Base-by-base conservation (phyloP, 2,797 vertebrate genomes). In the Mallotus villosus region DNA sequence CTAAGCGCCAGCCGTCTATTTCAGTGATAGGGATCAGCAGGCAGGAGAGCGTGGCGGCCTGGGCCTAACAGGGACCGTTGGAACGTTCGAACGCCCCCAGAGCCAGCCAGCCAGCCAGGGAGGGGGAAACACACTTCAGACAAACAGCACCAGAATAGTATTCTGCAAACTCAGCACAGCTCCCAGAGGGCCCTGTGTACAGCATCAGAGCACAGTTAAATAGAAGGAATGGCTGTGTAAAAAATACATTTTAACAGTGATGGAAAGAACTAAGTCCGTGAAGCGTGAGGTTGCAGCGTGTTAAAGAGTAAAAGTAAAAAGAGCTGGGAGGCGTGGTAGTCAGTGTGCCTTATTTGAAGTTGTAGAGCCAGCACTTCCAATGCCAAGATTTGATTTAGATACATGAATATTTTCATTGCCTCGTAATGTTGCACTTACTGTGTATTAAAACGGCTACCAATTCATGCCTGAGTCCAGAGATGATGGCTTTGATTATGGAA, bases 1-100 rank as follows among this genome's bases (percentile, higher is more conserved):
- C 90, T 82, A 85, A 90, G 88, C 75, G 68, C 84, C 83, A 86
- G 84, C 78, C 83, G 75, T 82, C 81, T 78, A 74, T 86, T 85
- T 83, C 70, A 72, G 77, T 83, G 90, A 91, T 90, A 90, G 85
- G 81, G 78, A 92, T 92, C 90, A 83, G 84, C 21, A 75, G 81
- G 76, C 70, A 71, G 70, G 80, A 75, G 73, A 78, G 81, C 77
- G 67, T 70, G 58, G 80, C 84, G 77, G 77, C 75, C 79, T 41
- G 16, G 37, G 24, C 41, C 25, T 16, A 22, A 71, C 61, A 53
- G 58, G 73, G 55, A 74, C 75, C 65, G 61, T 16, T 60, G 22
- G 70, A 63, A 57, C 24, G 21, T 16, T 60, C 12, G 70, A 63
- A 57, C 24, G 21, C 68, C 66, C 66, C 41, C 27, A 46, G 60